A percentile compares a stretch with the other conserved stretches of the same genome.
Evolutionary conservation across 2,888 invertebrate genomes (phyloP).

Genomic region (Zhengitettix transpicula): DNA sequence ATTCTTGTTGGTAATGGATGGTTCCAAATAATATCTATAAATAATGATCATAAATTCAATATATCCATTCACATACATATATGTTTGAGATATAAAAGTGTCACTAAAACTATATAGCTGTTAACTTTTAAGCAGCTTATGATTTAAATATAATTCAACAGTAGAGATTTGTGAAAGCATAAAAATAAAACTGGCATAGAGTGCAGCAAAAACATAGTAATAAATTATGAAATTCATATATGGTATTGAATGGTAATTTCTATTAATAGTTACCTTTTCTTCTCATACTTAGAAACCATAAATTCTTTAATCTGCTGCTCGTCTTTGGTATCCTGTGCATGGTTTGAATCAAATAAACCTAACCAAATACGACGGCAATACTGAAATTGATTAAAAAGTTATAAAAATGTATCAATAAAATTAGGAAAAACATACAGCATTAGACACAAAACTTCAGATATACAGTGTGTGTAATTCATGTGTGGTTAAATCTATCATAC

Average conservation of each 20-base stretch:
- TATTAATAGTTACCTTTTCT: conserved; percentile 46
- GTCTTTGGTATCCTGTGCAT: conserved; percentile 47
- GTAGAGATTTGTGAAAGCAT: too few relatives aligned
- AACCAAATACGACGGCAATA: conserved; percentile 86
- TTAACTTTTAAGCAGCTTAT: too few relatives aligned
- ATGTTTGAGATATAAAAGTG: too few relatives aligned
- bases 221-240: too few relatives aligned
- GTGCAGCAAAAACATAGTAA: too few relatives aligned
- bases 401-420: not conserved
- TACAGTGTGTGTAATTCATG: not conserved
- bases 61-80: not conserved
- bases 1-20: conserved; percentile 25
- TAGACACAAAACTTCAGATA: not conserved
- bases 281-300: conserved; percentile 90
- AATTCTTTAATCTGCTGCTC: conserved; percentile 84
- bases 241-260: not conserved
- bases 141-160: too few relatives aligned
- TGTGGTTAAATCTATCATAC: too few relatives aligned
- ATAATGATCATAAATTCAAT: too few relatives aligned
- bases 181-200: too few relatives aligned
- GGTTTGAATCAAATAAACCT: conserved; percentile 54
- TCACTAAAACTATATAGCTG: too few relatives aligned
- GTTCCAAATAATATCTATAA: conserved; percentile 30
- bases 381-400: conserved; percentile 20
- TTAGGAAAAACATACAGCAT: not conserved